Conservation (phyloP, 2,797 vertebrate genomes). For the Tenualosa ilisha region DNA sequence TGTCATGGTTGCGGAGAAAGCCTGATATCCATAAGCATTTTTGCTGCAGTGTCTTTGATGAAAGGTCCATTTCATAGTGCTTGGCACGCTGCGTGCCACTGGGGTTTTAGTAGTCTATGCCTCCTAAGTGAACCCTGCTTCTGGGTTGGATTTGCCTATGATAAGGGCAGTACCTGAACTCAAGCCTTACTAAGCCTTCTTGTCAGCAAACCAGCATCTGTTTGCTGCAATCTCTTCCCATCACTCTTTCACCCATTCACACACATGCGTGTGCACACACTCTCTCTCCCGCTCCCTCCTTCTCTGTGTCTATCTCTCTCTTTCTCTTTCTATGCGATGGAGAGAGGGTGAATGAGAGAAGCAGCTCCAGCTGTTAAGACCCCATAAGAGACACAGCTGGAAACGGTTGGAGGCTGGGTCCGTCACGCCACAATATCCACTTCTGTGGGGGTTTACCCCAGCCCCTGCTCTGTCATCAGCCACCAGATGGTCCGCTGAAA, state of each 20-base stretch:
- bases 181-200: conserved; percentile 11
- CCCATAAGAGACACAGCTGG: conserved; percentile 49
- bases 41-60: not conserved
- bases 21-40: not conserved
- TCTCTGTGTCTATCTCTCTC: not conserved
- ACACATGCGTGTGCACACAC: not conserved
- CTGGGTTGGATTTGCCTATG: not conserved
- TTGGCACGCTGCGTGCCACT: not conserved
- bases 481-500: conserved; percentile 53
- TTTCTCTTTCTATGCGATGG: conserved; percentile 7
- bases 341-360: not conserved
- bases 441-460: conserved; percentile 44
- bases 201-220: conserved; percentile 19
- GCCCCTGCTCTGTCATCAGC: conserved; percentile 46
- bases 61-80: not conserved
- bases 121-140: not conserved
- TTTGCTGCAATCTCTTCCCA: conserved; percentile 12
- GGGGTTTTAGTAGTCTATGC: not conserved
- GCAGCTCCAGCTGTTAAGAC: conserved; percentile 48
- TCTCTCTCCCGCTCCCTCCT: not conserved
- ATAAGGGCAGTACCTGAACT: not conserved
- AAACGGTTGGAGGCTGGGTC: conserved; percentile 39
- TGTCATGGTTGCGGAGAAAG: not conserved
- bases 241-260: conserved; percentile 13
- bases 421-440: conserved; percentile 45